These are phyloP conservation scores for Cuniculus paca DNA, from an alignment of 2,797 vertebrate genomes.

Conservation along the genomic window DNA sequence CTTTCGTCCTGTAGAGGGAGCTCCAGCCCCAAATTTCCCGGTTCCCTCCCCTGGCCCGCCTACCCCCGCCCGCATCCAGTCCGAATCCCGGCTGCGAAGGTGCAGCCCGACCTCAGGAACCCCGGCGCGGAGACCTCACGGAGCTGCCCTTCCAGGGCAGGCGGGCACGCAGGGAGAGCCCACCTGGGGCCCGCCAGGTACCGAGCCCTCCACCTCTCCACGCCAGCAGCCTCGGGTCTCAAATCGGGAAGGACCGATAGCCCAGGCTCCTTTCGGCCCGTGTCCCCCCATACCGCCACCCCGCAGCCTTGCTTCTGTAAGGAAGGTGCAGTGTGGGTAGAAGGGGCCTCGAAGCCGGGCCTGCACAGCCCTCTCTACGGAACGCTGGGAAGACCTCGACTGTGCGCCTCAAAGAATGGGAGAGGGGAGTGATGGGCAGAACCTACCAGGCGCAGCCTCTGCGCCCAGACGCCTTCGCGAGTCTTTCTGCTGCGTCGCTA, in stretches of 20 bases:
- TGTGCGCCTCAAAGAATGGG: not conserved
- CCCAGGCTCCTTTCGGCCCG: not conserved
- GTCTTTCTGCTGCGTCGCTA: not conserved
- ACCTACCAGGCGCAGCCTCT: not conserved
- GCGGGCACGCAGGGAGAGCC: not conserved
- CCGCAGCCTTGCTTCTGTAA: not conserved
- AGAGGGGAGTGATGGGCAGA: rapidly evolving
- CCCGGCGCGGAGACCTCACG: rapidly evolving
- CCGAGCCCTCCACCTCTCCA: not conserved
- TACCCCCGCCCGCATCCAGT: rapidly evolving
- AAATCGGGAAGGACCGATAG: not conserved
- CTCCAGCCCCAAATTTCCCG: constrained; percentile 81
- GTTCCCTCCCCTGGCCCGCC: not conserved
- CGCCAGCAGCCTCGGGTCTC: not conserved
- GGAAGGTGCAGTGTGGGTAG: not conserved
- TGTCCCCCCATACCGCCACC: rapidly evolving
- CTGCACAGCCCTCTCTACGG: not conserved
- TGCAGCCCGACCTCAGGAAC: rapidly evolving
- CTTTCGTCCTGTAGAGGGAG: constrained; percentile 86
- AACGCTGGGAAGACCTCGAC: not conserved
- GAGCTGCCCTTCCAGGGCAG: not conserved
- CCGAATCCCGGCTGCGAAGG: not conserved
- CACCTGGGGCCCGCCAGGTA: not conserved
- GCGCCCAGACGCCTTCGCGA: not conserved
- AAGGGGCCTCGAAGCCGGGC: not conserved